Percentiles rank a stretch among this genome's conserved stretches.
phyloP scores from a whole-genome alignment of 1,140 invertebrate species.

The Diabrotica undecimpunctata region DNA sequence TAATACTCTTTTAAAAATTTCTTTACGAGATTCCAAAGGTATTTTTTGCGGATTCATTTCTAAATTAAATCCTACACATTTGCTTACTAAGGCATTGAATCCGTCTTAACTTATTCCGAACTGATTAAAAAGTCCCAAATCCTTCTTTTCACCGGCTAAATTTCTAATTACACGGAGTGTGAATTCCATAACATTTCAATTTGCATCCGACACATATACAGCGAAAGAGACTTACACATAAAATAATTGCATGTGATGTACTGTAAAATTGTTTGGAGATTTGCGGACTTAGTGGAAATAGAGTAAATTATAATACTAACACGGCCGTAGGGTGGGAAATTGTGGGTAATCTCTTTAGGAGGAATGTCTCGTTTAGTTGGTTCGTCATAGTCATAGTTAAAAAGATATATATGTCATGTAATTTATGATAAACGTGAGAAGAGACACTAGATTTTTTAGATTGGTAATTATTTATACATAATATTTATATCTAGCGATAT shows the following conservation, averaged over 20 bases:
- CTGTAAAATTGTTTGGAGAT: not conserved
- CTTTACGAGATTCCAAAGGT: too few relatives aligned
- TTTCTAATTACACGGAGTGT: slow-evolving; percentile 2
- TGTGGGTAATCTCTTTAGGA: not conserved
- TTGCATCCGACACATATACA: not conserved
- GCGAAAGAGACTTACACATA: not conserved
- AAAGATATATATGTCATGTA: not conserved
- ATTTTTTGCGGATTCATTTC: too few relatives aligned
- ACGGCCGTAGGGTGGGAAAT: not conserved
- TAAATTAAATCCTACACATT: too few relatives aligned
- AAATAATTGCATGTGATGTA: slow-evolving; percentile 2
- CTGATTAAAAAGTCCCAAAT: slow-evolving; percentile 3
- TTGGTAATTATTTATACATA: too few relatives aligned
- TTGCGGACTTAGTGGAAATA: slow-evolving; percentile 2
- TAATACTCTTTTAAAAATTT: too few relatives aligned
- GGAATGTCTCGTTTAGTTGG: not conserved
- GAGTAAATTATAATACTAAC: not conserved
- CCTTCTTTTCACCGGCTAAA: not conserved
- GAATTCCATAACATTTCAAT: not conserved
- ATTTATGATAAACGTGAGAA: not conserved
- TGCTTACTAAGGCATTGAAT: not conserved
- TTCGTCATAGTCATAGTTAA: not conserved
- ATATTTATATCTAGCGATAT: too few relatives aligned
- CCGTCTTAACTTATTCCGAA: not conserved
- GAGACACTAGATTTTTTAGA: too few relatives aligned